phyloP scores from a whole-genome alignment of 2,797 vertebrate species.

The Ammospiza maritima region DNA sequence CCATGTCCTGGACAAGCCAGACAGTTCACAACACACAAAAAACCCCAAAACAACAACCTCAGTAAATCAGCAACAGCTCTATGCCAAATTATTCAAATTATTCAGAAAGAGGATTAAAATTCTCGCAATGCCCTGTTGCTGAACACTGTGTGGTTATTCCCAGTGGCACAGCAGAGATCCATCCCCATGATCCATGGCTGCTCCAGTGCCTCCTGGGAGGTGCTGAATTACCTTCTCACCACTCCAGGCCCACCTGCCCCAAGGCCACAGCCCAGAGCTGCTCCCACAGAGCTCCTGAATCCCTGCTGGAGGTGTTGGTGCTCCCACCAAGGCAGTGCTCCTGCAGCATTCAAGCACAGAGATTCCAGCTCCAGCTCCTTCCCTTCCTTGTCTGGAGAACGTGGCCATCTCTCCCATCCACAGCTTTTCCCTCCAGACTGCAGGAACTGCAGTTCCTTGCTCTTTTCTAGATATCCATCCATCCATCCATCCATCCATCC shows the following conservation, averaged over 20 bases:
- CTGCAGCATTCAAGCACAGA: background rate
- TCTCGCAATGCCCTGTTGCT: background rate
- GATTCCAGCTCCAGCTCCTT: background rate
- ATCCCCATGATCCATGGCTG: background rate
- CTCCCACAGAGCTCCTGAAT: background rate
- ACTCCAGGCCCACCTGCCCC: background rate
- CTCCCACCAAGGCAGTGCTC: background rate
- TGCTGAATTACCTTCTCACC: background rate
- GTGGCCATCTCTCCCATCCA: fast-evolving
- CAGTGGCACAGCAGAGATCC: background rate
- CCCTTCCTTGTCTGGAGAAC: background rate
- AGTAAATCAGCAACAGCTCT: background rate
- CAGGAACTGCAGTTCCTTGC: background rate
- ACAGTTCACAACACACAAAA: background rate
- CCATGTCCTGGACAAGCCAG: background rate
- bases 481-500: background rate
- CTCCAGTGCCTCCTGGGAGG: background rate
- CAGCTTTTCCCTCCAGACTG: background rate
- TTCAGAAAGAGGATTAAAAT: slow-evolving; percentile 46
- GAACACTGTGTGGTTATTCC: background rate
- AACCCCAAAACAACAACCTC: background rate
- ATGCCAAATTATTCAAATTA: background rate
- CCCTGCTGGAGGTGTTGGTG: background rate
- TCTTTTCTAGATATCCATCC: background rate
- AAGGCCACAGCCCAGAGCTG: background rate